Percentiles rank a stretch among this genome's conserved stretches.
phyloP scores from a whole-genome alignment of 2,888 invertebrate genomes.

The Tetranychus truncatus region DNA sequence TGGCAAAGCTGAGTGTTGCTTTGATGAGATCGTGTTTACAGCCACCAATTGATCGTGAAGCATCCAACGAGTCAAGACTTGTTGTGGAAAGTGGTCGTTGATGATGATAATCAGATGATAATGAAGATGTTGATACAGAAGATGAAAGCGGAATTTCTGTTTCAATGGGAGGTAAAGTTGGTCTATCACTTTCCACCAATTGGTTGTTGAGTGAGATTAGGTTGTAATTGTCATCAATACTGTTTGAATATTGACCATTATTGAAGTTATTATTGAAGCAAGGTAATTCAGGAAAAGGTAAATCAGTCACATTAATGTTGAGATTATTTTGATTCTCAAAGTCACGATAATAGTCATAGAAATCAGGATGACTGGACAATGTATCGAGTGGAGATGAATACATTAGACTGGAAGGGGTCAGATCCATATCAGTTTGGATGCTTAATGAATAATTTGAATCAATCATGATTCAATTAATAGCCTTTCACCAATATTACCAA shows the following conservation, averaged over 20 bases:
- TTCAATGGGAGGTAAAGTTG: neutral
- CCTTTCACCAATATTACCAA: neutral
- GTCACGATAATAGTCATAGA: neutral
- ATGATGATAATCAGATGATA: neutral
- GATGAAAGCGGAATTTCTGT: neutral
- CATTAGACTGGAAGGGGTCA: neutral
- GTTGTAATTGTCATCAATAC: neutral
- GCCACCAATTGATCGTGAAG: neutral
- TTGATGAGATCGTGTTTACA: neutral
- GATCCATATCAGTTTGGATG: neutral
- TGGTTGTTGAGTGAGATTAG: neutral
- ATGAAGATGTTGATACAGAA: neutral
- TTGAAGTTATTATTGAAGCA: neutral
- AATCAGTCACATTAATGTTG: neutral
- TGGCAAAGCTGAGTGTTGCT: conserved; percentile 2
- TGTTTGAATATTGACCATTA: neutral
- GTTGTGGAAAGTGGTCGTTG: neutral
- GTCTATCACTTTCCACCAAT: neutral
- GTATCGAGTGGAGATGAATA: neutral
- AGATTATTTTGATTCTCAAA: neutral
- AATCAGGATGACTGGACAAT: neutral
- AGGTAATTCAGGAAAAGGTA: neutral
- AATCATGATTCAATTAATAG: neutral
- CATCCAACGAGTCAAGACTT: neutral
- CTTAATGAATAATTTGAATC: neutral